Base-by-base conservation (phyloP, 2,888 invertebrate species). In the Eutolmus rufibarbis region DNA sequence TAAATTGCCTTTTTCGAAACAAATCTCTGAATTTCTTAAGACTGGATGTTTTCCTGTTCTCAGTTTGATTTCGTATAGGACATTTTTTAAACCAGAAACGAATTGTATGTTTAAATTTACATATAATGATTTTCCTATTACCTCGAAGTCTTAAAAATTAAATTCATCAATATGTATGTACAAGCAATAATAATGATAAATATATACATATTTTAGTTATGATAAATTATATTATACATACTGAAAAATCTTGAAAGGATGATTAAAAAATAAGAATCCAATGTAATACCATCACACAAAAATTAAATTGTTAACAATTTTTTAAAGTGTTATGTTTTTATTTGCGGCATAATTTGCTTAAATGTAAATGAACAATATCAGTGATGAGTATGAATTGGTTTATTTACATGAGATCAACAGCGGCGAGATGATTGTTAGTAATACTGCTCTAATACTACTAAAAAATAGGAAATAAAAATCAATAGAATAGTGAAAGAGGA, bases 321-420 rank as follows among this genome's bases (percentile, higher is more conserved):
- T 0, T 51, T 51, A 51, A 51, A n/a, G 51, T 51, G 51, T 66
- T 66, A 66, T 23, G 23, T 23, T 66, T 57, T 66, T 66, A 66
- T 66, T 23, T 9, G 12, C 12, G 28, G 14, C 23, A 28, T 28
- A 28, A 16, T 12, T 66, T 23, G 5, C 8, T 66, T 66, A 28
- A 2, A 66, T 12, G 12, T 66, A 66, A 66, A 66, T 23, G 23
- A 28, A 66, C 23, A 28, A 66, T 23, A 66, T 66, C 28, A 5
- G 51, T 7, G 51, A 51, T 51, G 51, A 66, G 66, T 66, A 66
- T 66, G 66, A 66, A 19, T 66, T 66, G 23, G 12, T 66, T 66
- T 66, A 66, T 66, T 66, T 66, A 66, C 23, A 51, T 56, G 81
- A 81, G 56, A 81, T 81, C 56, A 19, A 81, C 66, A 66, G 23